Conservation (phyloP, 1,140 invertebrate genomes). For the Papilio glaucus region DNA sequence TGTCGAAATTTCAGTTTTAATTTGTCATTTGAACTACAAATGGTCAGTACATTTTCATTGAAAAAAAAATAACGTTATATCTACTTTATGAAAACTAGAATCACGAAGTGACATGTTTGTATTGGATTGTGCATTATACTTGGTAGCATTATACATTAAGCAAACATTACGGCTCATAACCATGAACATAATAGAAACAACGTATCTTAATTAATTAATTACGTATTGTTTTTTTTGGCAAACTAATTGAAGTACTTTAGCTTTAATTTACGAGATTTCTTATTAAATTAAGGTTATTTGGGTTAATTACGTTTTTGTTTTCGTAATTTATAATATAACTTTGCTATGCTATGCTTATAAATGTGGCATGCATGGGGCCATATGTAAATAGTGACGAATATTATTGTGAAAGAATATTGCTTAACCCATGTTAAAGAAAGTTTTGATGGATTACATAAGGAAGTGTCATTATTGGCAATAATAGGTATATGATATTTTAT, state of each 20-base stretch:
- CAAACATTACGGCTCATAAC: constrained; percentile 52
- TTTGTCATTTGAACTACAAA: background rate
- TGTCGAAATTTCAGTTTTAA: background rate
- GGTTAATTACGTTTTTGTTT: background rate
- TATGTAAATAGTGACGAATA: no score
- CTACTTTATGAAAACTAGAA: background rate
- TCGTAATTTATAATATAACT: background rate
- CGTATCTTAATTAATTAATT: background rate
- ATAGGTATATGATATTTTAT: no score
- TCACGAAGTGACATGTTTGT: constrained; percentile 9
- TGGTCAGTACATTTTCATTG: background rate
- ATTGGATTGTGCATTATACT: constrained; percentile 35
- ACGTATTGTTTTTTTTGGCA: background rate
- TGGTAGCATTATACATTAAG: constrained; percentile 52
- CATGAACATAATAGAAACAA: constrained; percentile 10
- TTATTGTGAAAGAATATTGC: no score
- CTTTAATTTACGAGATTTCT: background rate
- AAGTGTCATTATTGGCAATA: no score
- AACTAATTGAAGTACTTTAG: background rate
- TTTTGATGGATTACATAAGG: no score
- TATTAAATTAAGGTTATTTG: background rate
- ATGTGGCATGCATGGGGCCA: no score
- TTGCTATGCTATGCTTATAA: background rate
- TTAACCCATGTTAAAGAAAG: no score
- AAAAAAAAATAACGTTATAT: background rate